phyloP scores from a whole-genome alignment of 2,113 vertebrate species.

The Tringa solitaria region DNA sequence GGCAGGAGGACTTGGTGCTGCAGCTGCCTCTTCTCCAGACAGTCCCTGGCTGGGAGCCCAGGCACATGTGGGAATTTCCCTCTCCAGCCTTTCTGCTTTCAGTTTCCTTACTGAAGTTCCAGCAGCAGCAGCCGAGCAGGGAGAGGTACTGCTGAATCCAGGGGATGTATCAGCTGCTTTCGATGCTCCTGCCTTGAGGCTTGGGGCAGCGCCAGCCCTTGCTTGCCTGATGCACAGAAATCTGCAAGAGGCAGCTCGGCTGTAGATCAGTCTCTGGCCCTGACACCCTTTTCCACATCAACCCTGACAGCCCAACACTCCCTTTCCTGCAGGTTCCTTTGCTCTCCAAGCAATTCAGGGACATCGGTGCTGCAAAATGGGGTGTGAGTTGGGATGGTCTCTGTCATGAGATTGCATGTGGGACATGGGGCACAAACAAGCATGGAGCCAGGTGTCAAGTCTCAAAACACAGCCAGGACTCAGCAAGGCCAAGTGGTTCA shows the following conservation, averaged over 20 bases:
- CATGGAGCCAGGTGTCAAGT: fast-evolving
- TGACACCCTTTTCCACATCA: fast-evolving
- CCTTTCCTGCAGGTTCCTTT: background rate
- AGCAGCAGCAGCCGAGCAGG: background rate
- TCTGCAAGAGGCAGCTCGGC: background rate
- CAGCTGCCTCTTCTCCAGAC: background rate
- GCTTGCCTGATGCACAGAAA: background rate
- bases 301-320: background rate
- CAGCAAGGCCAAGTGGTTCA: background rate
- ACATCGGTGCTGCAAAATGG: background rate
- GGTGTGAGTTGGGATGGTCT: background rate
- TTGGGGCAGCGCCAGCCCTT: background rate
- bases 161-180: background rate
- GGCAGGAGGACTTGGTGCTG: background rate
- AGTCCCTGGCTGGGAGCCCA: background rate
- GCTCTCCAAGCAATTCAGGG: background rate
- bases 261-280: background rate
- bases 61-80: background rate
- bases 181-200: background rate
- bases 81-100: background rate
- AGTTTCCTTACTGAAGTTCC: background rate
- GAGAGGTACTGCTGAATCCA: background rate
- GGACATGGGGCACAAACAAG: background rate
- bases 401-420: background rate
- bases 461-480: background rate